Conservation (phyloP, 2,113 vertebrate species). For the Potamarius usumacintae region DNA sequence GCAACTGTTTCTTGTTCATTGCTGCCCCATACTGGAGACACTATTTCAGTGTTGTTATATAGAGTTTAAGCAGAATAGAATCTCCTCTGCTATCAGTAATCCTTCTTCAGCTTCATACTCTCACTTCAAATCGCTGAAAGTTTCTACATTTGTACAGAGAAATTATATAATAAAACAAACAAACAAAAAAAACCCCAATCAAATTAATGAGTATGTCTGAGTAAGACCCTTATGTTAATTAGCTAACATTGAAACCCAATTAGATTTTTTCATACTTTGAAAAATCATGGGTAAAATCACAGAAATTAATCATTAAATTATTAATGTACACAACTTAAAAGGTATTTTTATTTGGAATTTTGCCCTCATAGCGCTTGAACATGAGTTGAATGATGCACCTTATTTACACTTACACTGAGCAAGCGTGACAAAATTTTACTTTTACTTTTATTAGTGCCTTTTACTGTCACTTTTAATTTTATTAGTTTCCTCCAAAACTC, state of each 20-base stretch:
- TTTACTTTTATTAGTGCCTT: no score
- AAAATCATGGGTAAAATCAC: neutral
- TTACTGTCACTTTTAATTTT: no score
- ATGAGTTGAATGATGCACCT: neutral
- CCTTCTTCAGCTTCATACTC: no score
- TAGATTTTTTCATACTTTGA: neutral
- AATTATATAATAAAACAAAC: neutral
- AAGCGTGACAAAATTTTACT: neutral
- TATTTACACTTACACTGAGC: neutral
- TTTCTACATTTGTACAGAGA: neutral
- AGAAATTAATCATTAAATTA: no score
- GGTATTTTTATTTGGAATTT: neutral
- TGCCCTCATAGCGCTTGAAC: neutral
- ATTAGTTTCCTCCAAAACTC: neutral
- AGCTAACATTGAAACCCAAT: neutral
- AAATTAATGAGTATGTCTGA: neutral
- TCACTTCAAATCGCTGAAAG: neutral
- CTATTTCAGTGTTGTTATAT: slow-evolving; percentile 17
- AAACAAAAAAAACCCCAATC: neutral
- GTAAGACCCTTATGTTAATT: neutral
- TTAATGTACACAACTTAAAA: neutral
- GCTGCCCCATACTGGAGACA: slow-evolving; percentile 66
- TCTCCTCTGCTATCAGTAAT: neutral
- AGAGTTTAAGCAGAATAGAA: neutral
- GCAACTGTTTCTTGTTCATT: slow-evolving; percentile 62